Percentiles rank a stretch among this genome's conserved stretches.
These are phyloP conservation scores for Drosophila miranda DNA, from an alignment of 1,140 invertebrate genomes.

Conservation along the genomic window DNA sequence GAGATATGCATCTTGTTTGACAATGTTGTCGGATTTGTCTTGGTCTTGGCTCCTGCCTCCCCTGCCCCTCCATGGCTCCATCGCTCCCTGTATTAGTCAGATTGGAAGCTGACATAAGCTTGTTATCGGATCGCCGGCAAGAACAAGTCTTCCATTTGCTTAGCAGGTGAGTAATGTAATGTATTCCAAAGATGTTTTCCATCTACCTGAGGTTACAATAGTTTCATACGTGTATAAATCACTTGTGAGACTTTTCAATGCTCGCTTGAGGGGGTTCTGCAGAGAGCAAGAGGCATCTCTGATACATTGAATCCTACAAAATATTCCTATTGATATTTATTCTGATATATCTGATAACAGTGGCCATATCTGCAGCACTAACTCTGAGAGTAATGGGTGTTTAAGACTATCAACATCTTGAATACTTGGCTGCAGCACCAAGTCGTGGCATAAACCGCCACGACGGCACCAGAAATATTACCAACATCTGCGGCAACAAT, in stretches of 20 bases:
- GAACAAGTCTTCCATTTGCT: constrained; percentile 24
- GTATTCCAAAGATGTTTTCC: constrained; percentile 10
- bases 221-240: no score
- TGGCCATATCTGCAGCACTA: constrained; percentile 18
- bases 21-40: constrained; percentile 39
- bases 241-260: no score
- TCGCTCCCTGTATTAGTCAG: constrained; percentile 11
- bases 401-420: no score
- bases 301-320: no score
- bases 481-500: background rate
- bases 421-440: background rate
- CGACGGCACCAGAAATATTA: background rate
- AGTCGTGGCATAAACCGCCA: background rate
- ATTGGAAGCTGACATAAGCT: constrained; percentile 40
- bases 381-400: background rate
- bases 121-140: constrained; percentile 26
- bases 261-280: no score
- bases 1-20: constrained; percentile 32
- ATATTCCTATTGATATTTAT: no score
- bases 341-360: background rate
- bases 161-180: constrained; percentile 34
- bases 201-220: background rate
- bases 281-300: no score
- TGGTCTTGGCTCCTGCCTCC: background rate
- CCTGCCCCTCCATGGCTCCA: background rate